phyloP scores from a whole-genome alignment of 1,140 invertebrate species.

The Danaus melanippus region DNA sequence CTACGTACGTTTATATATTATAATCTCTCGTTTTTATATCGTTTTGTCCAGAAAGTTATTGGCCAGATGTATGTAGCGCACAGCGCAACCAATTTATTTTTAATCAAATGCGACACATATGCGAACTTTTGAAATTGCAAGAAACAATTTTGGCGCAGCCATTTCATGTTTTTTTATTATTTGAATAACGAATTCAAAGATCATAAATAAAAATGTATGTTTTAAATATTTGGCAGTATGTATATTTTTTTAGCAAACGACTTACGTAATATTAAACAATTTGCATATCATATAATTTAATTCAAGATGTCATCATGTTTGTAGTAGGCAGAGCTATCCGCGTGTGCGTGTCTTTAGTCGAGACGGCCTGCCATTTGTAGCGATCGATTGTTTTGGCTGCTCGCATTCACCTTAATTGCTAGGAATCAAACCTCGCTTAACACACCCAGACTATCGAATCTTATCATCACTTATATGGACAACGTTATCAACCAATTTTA shows the following conservation, averaged over 20 bases:
- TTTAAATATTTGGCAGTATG: no score
- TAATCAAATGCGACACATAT: slow-evolving; percentile 12
- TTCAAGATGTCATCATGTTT: slow-evolving; percentile 1
- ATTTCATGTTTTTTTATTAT: no score
- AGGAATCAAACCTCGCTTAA: slow-evolving; percentile 50
- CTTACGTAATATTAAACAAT: no score
- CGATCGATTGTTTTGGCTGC: slow-evolving; percentile 71
- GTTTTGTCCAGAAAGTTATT: background rate
- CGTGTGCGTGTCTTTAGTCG: slow-evolving; percentile 28
- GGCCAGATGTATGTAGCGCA: slow-evolving; percentile 17
- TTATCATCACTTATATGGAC: slow-evolving; percentile 1
- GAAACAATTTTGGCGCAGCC: no score
- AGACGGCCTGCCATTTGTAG: slow-evolving; percentile 45
- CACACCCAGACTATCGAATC: slow-evolving; percentile 8
- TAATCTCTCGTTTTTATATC: slow-evolving; percentile 19
- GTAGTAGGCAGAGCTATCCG: slow-evolving; percentile 9
- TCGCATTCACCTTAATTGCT: slow-evolving; percentile 64
- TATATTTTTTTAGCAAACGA: no score
- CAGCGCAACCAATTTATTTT: slow-evolving; percentile 11
- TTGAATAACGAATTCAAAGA: no score
- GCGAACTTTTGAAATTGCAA: no score
- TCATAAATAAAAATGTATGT: no score
- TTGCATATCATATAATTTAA: no score
- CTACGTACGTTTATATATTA: slow-evolving; percentile 29
- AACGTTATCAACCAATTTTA: no score